Conservation (phyloP, 2,888 invertebrate species). For the Drosophila ochracea region DNA sequence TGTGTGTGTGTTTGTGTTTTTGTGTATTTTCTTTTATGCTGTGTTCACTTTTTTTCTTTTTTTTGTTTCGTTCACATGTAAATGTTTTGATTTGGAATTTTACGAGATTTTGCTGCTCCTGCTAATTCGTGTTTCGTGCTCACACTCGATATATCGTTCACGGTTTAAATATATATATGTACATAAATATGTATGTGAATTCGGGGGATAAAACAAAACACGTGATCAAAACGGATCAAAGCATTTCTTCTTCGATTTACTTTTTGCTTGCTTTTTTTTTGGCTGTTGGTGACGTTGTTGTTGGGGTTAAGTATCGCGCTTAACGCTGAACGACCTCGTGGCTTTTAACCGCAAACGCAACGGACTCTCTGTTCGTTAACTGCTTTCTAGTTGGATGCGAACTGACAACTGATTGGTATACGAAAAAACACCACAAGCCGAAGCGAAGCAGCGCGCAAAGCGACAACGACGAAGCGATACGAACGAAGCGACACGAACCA, state of each 20-base stretch:
- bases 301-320: conserved; percentile 64
- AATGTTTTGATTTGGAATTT: conserved; percentile 54
- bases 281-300: conserved; percentile 50
- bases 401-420: conserved; percentile 85
- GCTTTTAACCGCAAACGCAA: conserved; percentile 84
- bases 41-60: conserved; percentile 25
- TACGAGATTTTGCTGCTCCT: conserved; percentile 5
- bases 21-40: conserved; percentile 41
- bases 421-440: conserved; percentile 49
- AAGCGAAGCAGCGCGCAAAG: conserved; percentile 54
- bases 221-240: conserved; percentile 49
- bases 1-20: conserved; percentile 15
- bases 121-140: conserved; percentile 2
- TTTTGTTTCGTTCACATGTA: conserved; percentile 27
- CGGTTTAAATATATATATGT: background rate
- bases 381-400: conserved; percentile 85
- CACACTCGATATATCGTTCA: conserved; percentile 31
- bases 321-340: conserved; percentile 84
- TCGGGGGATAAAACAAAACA: conserved; percentile 19
- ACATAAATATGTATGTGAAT: conserved; percentile 4
- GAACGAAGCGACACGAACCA: conserved; percentile 21
- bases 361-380: conserved; percentile 82
- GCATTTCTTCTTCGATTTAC: conserved; percentile 13
- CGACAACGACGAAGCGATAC: conserved; percentile 52
- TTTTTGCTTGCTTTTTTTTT: background rate